These are phyloP conservation scores for Vulpes vulpes DNA, from an alignment of 2,113 vertebrate species.

Conservation along the genomic window DNA sequence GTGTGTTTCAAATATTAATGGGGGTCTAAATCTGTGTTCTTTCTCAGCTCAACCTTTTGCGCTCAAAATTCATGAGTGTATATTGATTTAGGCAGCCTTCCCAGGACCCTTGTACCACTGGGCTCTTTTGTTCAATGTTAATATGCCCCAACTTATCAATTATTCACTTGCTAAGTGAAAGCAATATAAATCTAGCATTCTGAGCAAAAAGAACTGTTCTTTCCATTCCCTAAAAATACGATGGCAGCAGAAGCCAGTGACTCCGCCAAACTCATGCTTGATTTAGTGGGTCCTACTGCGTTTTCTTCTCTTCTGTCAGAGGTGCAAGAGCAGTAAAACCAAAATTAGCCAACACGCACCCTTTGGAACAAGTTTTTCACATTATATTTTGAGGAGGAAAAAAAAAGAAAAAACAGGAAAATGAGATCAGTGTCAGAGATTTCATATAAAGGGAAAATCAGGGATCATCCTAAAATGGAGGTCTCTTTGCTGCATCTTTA, in stretches of 20 bases:
- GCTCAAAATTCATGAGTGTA: conserved; percentile 80
- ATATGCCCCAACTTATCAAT: conserved; percentile 81
- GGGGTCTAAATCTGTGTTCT: conserved; percentile 76
- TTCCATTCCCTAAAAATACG: conserved; percentile 62
- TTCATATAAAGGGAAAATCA: background rate
- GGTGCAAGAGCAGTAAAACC: background rate
- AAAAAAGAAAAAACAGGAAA: background rate
- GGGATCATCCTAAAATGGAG: background rate
- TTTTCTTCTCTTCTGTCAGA: background rate
- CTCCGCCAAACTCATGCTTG: conserved; percentile 28
- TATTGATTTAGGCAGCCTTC: conserved; percentile 84
- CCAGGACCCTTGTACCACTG: conserved; percentile 72
- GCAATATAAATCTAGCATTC: conserved; percentile 81
- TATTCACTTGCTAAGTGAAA: conserved; percentile 83
- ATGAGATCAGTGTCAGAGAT: background rate
- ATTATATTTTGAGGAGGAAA: background rate
- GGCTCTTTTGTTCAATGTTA: conserved; percentile 82
- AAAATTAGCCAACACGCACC: background rate
- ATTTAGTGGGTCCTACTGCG: background rate
- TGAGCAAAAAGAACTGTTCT: conserved; percentile 68
- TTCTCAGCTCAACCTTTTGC: conserved; percentile 75
- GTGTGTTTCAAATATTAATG: conserved; percentile 80
- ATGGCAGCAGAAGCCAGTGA: conserved; percentile 30
- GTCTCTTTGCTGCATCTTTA: background rate
- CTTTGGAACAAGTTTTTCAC: background rate